A percentile compares a stretch with the other conserved stretches of the same genome.
Conservation (phyloP, 2,113 vertebrate species). For the Gorsachius goisagi region DNA sequence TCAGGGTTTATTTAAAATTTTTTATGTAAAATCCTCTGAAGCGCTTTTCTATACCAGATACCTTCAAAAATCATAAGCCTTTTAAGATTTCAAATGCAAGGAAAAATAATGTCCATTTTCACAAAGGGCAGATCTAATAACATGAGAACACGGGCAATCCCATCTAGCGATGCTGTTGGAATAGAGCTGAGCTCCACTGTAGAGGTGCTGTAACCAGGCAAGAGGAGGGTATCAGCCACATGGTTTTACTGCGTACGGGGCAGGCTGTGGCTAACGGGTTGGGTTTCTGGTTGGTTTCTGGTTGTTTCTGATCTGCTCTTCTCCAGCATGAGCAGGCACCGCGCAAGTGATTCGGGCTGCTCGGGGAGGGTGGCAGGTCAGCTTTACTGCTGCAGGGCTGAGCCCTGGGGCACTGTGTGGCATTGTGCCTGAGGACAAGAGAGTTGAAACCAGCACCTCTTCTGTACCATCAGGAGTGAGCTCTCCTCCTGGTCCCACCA, state of each 20-base stretch:
- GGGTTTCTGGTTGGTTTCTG: background rate
- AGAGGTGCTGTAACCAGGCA: background rate
- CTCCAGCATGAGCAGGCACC: fast-evolving
- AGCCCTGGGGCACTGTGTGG: background rate
- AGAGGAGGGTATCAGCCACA: background rate
- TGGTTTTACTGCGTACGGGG: background rate
- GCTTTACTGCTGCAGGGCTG: background rate
- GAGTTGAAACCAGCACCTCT: background rate
- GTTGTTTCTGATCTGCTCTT: background rate
- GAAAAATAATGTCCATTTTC: background rate
- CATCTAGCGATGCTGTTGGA: fast-evolving
- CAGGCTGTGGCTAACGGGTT: fast-evolving
- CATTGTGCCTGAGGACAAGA: background rate
- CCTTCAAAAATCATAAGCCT: background rate
- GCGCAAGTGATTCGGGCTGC: background rate
- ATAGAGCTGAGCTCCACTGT: background rate
- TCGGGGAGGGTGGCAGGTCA: too few relatives aligned
- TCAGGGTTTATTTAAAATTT: background rate
- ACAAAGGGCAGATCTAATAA: background rate
- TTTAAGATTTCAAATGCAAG: background rate
- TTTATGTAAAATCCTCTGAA: background rate
- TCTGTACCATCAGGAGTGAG: fast-evolving
- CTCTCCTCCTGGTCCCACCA: fast-evolving
- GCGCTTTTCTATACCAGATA: background rate
- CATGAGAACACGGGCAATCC: too few relatives aligned